A percentile compares a stretch with the other conserved stretches of the same genome.
Evolutionary conservation across 1,140 invertebrate species (phyloP).

Genomic region (Druon quercuslanigerum): DNA sequence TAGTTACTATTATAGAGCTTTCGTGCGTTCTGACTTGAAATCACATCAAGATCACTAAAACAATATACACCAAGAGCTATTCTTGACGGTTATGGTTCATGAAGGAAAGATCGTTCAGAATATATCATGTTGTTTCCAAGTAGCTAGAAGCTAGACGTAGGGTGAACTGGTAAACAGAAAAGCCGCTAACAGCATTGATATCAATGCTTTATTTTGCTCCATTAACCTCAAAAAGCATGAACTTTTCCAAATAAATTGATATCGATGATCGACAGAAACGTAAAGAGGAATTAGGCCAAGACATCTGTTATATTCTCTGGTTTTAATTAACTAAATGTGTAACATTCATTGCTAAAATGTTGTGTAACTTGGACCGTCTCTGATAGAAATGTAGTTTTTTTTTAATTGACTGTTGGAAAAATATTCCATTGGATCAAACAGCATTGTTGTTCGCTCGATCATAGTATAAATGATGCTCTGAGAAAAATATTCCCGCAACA

Average conservation of each 20-base stretch:
- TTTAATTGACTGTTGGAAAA: no score
- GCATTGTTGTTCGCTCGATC: no score
- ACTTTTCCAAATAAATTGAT: background rate
- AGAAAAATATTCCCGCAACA: no score
- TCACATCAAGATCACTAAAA: background rate
- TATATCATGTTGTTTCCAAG: background rate
- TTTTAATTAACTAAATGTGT: no score
- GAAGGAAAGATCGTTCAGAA: background rate
- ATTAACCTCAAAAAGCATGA: background rate
- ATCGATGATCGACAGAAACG: no score
- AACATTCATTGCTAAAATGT: no score
- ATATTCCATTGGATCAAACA: no score
- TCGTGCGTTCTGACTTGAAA: conserved; percentile 33
- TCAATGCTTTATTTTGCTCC: background rate
- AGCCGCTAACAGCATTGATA: background rate
- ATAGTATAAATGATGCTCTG: no score
- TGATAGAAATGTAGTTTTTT: no score
- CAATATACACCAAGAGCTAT: background rate
- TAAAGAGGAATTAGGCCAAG: no score
- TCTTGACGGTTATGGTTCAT: background rate
- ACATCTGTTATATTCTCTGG: no score
- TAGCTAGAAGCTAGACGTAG: background rate
- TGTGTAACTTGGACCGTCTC: no score
- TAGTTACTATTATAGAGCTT: conserved; percentile 42
- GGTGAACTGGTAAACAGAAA: background rate